Evolutionary conservation across 2,888 invertebrate species (phyloP).

Genomic region (Pristionchus entomophagus): DNA sequence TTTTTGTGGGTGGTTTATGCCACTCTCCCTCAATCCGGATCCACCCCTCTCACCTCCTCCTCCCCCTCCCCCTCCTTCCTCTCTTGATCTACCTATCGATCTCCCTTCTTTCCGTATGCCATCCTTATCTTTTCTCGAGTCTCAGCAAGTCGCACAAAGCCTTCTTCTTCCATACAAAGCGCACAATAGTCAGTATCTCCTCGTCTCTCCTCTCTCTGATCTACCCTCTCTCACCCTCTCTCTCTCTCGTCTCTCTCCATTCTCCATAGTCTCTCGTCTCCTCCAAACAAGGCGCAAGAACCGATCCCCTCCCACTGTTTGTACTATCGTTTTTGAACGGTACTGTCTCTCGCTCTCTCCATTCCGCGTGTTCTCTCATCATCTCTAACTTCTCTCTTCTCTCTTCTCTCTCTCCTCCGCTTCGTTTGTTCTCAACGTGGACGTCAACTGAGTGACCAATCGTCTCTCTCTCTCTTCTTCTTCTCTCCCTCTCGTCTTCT

Average conservation of each 20-base stretch:
- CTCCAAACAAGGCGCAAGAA: conserved; percentile 42
- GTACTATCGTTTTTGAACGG: conserved; percentile 38
- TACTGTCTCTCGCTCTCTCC: conserved; percentile 16
- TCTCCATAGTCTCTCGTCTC: conserved; percentile 11
- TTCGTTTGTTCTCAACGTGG: conserved; percentile 37
- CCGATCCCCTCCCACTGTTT: conserved; percentile 35
- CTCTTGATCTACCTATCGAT: conserved; percentile 21
- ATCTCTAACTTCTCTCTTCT: conserved; percentile 10
- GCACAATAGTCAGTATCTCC: background rate
- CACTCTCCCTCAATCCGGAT: conserved; percentile 9
- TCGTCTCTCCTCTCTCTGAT: conserved; percentile 24
- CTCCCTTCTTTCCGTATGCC: background rate
- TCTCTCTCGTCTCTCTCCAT: conserved; percentile 9
- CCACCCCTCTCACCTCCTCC: background rate
- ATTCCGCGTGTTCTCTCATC: background rate
- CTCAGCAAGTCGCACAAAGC: conserved; percentile 25
- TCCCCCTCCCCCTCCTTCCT: background rate
- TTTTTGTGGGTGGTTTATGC: conserved; percentile 21
- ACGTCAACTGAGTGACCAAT: conserved; percentile 27
- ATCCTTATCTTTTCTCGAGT: conserved; percentile 3
- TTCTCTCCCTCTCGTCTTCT: background rate
- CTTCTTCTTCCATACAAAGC: background rate
- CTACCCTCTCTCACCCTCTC: conserved; percentile 28
- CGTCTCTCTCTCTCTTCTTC: background rate
- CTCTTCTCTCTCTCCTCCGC: conserved; percentile 14